phyloP scores from a whole-genome alignment of 2,113 vertebrate species.

The Lepisosteus oculatus region DNA sequence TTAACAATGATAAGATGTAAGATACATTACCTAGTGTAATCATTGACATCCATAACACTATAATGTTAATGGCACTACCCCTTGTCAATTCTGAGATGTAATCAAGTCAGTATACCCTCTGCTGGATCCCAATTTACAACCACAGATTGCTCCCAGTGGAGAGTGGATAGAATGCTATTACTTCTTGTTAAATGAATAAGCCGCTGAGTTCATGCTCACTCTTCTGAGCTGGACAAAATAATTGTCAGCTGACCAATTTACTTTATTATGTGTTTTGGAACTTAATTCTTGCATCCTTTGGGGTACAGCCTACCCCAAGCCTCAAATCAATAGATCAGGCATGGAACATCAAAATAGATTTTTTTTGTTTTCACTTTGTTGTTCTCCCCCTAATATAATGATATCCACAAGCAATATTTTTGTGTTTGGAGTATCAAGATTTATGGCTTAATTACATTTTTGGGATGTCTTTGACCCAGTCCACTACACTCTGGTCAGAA shows the following conservation, averaged over 20 bases:
- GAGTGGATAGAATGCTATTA: constrained; percentile 31
- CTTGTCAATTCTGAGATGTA: not conserved
- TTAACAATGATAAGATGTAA: no score
- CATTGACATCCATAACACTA: no score
- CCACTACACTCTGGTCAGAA: not conserved
- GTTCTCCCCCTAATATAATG: not conserved
- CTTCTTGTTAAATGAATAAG: constrained; percentile 33
- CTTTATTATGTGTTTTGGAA: not conserved
- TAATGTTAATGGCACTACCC: constrained; percentile 11
- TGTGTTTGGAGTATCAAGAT: not conserved
- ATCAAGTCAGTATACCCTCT: not conserved
- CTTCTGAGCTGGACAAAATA: not conserved
- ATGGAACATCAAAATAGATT: not conserved
- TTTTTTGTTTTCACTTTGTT: not conserved
- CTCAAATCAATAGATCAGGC: not conserved
- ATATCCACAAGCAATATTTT: not conserved
- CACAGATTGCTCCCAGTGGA: not conserved
- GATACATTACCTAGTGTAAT: no score
- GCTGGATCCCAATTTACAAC: constrained; percentile 1
- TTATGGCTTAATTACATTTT: not conserved
- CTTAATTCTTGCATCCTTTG: constrained; percentile 6
- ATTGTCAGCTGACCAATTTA: not conserved
- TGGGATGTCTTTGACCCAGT: not conserved
- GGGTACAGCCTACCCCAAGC: not conserved
- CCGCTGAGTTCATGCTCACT: constrained; percentile 20